Conservation (phyloP, 2,888 invertebrate genomes). For the Baccha elongata region DNA sequence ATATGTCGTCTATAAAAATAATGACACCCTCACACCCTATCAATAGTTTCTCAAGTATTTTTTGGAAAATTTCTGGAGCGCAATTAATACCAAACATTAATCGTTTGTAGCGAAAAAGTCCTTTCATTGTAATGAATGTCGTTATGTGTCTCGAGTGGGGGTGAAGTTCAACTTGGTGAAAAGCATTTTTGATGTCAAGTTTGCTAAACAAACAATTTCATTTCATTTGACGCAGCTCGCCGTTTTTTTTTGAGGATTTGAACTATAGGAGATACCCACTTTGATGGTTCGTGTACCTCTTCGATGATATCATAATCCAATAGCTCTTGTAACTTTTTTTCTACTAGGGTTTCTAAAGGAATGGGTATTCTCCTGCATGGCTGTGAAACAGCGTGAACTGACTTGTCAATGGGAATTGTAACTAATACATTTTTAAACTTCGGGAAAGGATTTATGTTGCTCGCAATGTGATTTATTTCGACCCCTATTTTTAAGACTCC, state of each 20-base stretch:
- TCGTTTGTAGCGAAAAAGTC: constrained; percentile 73
- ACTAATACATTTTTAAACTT: constrained; percentile 16
- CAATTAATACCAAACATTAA: constrained; percentile 30
- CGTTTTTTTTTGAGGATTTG: constrained; percentile 17
- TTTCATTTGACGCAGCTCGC: constrained; percentile 18
- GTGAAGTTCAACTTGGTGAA: constrained; percentile 78
- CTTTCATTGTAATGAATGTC: constrained; percentile 75
- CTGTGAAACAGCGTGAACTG: constrained; percentile 24
- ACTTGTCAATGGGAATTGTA: constrained; percentile 25
- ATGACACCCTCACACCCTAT: constrained; percentile 77
- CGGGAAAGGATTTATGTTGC: not conserved
- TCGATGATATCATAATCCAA: constrained; percentile 19
- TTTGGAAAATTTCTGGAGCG: constrained; percentile 77
- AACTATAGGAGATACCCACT: constrained; percentile 17
- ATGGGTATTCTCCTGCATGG: constrained; percentile 28
- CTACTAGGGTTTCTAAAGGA: constrained; percentile 1
- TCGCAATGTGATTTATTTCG: constrained; percentile 7
- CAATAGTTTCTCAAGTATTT: constrained; percentile 48
- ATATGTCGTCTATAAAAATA: constrained; percentile 79
- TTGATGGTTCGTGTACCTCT: constrained; percentile 24
- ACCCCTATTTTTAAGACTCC: constrained; percentile 24
- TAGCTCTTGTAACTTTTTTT: constrained; percentile 17
- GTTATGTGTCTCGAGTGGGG: constrained; percentile 79
- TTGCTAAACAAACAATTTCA: constrained; percentile 74
- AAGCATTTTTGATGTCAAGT: constrained; percentile 78